Evolutionary conservation across 2,113 vertebrate genomes (phyloP).

Genomic region (Neomonachus schauinslandi): DNA sequence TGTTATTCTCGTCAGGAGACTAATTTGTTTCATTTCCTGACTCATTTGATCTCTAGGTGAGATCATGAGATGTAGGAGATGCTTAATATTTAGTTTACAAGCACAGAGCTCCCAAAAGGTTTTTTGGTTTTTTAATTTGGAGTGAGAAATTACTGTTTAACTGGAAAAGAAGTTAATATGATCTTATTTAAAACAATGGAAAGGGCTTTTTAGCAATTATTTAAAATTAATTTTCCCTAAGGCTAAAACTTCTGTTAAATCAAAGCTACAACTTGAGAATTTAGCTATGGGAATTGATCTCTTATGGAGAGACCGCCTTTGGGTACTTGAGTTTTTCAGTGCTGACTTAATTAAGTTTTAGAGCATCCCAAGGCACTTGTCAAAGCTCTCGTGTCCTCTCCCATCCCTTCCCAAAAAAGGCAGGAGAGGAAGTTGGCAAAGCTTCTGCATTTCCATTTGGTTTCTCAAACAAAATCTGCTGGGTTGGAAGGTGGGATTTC

Average conservation of each 20-base stretch:
- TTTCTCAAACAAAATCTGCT: background rate
- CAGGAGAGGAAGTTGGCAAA: background rate
- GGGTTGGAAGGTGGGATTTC: background rate
- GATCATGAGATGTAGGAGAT: slow-evolving; percentile 32
- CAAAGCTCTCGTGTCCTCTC: background rate
- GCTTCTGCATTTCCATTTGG: background rate
- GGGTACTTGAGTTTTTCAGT: background rate
- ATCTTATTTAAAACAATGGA: slow-evolving; percentile 43
- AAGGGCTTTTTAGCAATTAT: slow-evolving; percentile 28
- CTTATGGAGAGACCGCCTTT: background rate
- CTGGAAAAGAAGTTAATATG: slow-evolving; percentile 49
- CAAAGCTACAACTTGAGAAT: background rate
- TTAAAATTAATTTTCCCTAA: slow-evolving; percentile 56
- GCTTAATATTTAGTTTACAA: slow-evolving; percentile 47
- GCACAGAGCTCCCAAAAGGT: background rate
- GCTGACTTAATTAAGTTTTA: background rate
- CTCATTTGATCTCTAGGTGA: background rate
- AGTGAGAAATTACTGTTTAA: slow-evolving; percentile 35
- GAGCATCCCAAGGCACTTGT: background rate
- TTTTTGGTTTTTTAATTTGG: background rate
- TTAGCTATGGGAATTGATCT: background rate
- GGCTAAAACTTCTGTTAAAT: slow-evolving; percentile 30
- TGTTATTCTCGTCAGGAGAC: slow-evolving; percentile 14
- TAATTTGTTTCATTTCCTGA: slow-evolving; percentile 60
- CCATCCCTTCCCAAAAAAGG: background rate